phyloP scores from a whole-genome alignment of 2,113 vertebrate species.

The Dunckerocampus dactyliophorus region DNA sequence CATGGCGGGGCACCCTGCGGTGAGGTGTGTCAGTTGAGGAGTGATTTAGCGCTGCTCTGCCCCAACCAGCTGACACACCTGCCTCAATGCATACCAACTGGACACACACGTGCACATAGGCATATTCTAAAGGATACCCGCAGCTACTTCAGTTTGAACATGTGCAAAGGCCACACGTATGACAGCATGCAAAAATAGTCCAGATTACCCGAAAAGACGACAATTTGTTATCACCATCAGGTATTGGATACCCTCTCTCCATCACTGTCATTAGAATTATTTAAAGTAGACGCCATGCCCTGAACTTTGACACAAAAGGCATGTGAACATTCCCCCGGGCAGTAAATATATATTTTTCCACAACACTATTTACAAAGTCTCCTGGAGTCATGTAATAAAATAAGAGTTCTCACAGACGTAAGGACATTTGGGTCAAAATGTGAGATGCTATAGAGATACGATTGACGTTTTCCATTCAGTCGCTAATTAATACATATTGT shows the following conservation, averaged over 20 bases:
- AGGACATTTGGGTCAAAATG: too few relatives aligned
- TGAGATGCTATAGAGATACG: too few relatives aligned
- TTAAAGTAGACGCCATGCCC: neutral
- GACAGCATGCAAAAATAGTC: neutral
- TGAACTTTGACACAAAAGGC: neutral
- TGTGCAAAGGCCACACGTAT: neutral
- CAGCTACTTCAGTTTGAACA: constrained; percentile 12
- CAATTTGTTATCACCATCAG: neutral
- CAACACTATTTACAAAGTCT: neutral
- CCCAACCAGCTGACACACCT: constrained; percentile 72
- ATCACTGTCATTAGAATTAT: neutral
- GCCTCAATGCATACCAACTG: constrained; percentile 66
- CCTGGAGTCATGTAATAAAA: neutral
- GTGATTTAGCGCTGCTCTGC: constrained; percentile 71
- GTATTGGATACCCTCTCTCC: neutral
- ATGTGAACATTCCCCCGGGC: neutral
- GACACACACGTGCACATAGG: constrained; percentile 24
- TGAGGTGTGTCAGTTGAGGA: constrained; percentile 69
- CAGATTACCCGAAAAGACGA: too few relatives aligned
- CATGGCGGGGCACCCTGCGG: constrained; percentile 71
- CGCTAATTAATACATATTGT: too few relatives aligned
- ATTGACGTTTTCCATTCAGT: too few relatives aligned
- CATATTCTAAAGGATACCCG: constrained; percentile 13
- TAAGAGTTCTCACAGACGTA: neutral
- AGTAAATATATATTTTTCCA: neutral